These are phyloP conservation scores for Microtus montanus DNA, from an alignment of 2,113 vertebrate genomes.

Conservation along the genomic window DNA sequence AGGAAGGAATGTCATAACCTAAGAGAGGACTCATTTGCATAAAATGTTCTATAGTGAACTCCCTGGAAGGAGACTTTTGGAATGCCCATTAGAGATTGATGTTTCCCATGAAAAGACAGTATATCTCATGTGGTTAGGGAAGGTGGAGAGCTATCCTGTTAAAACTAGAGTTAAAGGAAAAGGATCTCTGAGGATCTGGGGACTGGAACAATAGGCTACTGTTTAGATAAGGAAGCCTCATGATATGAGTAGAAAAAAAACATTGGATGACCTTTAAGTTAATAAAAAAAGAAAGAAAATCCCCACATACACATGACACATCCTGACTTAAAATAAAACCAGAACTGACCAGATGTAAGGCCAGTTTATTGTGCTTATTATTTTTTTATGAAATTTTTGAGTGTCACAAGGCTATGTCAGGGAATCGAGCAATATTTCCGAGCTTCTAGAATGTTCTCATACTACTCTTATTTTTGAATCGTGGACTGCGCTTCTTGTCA, in stretches of 20 bases:
- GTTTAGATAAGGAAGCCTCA: slow-evolving; percentile 46
- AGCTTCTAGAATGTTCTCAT: slow-evolving; percentile 2
- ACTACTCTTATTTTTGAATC: background rate
- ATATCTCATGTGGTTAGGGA: slow-evolving; percentile 16
- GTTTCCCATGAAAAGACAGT: slow-evolving; percentile 9
- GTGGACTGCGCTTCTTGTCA: background rate
- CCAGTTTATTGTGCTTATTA: background rate
- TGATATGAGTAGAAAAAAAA: slow-evolving; percentile 60
- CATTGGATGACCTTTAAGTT: slow-evolving; percentile 68
- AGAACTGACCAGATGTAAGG: slow-evolving; percentile 64
- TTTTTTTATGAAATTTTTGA: slow-evolving; percentile 62
- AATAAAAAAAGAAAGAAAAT: background rate
- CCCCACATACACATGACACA: slow-evolving; percentile 18
- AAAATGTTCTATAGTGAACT: slow-evolving; percentile 59
- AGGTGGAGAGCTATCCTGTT: slow-evolving; percentile 45
- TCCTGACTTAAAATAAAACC: slow-evolving; percentile 69
- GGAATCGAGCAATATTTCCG: background rate
- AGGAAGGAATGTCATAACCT: slow-evolving; percentile 58
- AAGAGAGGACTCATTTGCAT: slow-evolving; percentile 62
- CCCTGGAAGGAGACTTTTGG: slow-evolving; percentile 51
- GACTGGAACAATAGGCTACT: slow-evolving; percentile 62
- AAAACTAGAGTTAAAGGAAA: slow-evolving; percentile 46
- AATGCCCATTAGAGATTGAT: slow-evolving; percentile 69
- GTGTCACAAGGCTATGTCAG: background rate
- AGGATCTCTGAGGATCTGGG: slow-evolving; percentile 48